Conservation (phyloP, 1,140 invertebrate genomes). For the Brachionus asplanchnoidis region DNA sequence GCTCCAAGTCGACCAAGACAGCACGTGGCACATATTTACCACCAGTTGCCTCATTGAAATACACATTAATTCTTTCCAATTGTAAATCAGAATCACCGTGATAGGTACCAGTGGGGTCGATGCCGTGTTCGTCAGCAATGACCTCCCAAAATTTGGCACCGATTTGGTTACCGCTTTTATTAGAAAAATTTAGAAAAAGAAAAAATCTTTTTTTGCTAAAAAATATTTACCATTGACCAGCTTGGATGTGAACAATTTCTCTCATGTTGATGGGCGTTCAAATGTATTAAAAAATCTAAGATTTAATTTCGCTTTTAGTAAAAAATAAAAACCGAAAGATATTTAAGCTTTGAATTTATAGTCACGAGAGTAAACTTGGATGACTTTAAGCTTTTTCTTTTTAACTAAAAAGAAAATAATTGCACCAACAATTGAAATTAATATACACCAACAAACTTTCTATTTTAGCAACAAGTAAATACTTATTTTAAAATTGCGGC, state of each 20-base stretch:
- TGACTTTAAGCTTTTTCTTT: not conserved
- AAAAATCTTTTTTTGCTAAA: not conserved
- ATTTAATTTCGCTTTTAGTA: not conserved
- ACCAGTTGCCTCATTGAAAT: conserved; percentile 79
- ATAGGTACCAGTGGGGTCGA: conserved; percentile 78
- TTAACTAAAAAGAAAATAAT: not conserved
- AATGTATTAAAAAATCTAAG: not conserved
- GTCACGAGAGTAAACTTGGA: not conserved
- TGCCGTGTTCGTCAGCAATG: conserved; percentile 84
- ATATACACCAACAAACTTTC: not conserved
- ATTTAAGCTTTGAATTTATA: not conserved
- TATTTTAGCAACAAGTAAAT: not conserved
- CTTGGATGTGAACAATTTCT: conserved; percentile 72
- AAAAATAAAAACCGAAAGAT: not conserved
- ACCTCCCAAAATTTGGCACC: too few species aligned
- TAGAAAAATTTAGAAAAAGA: not conserved
- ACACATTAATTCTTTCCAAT: conserved; percentile 81
- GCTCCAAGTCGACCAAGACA: conserved; percentile 83
- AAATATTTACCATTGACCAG: conserved; percentile 62
- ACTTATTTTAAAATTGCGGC: not conserved
- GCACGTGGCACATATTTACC: conserved; percentile 87
- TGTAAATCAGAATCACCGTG: conserved; percentile 79
- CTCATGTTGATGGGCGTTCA: conserved; percentile 60
- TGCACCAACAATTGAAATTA: not conserved
- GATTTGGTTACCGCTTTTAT: conserved; percentile 69